Base-by-base conservation (phyloP, 2,113 vertebrate species). In the Neomonachus schauinslandi region DNA sequence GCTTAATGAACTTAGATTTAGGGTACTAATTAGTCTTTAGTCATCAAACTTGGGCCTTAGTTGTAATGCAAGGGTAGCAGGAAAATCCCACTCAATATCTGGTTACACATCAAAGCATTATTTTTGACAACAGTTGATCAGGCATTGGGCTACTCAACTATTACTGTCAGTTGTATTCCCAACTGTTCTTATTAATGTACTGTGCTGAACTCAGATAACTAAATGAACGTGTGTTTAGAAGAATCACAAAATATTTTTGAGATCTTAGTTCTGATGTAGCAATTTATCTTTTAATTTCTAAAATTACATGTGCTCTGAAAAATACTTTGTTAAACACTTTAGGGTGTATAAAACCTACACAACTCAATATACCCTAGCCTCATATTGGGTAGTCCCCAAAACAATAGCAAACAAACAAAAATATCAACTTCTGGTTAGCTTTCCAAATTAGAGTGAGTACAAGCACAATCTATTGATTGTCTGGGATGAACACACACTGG, bases 381-480 rank as follows among this genome's bases (percentile, higher is more conserved):
- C 13, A 88, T 96, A 26, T 69, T 94, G 21, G 33, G 5, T 49
- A 82, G 92, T 88, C 36, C 82, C n/a, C 4, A 53, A 76, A 93
- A 91, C 33, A 91, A 89, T 5, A 96, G 65, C 55, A 95, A 94
- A 92, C 36, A 97, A 96, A 89, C 16, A 87, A 89, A 96, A 96
- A 26, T 22, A 18, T 89, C 55, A 94, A 89, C 80, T 94, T 95
- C 82, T 93, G 65, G 18, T 89, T 91, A 98, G 11, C 65, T 94
- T 85, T 95, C 42, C 74, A 96, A 96, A 96, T 95, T 91, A 94
- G 39, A 94, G n/a, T 71, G 65, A 84, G 18, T 90, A 83, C 42
- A 96, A 92, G 69, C 28, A 94, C 71, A 89, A 65, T 93, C 51
- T 95, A 95, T 96, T 95, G 95, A 97, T 96, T 96, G 80, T 96